Evolutionary conservation across 2,797 vertebrate genomes (phyloP).

Genomic region (Typhlichthys eigenmanni): DNA sequence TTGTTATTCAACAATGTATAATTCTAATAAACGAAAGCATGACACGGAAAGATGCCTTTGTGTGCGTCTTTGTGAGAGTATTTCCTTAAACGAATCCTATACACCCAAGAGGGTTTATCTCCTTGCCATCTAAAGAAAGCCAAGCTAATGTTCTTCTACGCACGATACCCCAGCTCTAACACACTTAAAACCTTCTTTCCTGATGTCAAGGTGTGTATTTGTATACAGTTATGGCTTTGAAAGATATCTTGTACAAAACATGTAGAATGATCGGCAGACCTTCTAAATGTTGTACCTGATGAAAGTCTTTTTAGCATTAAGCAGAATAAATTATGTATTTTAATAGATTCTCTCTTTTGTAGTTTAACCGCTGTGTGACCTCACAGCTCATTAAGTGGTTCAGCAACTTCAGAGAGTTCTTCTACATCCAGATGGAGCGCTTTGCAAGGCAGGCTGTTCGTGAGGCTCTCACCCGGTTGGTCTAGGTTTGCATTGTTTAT

Average conservation of each 20-base stretch:
- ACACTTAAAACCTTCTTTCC: conserved; percentile 83
- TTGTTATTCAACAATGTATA: too few relatives aligned
- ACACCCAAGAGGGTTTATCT: conserved; percentile 82
- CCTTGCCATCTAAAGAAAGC: conserved; percentile 85
- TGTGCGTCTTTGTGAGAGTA: too few relatives aligned
- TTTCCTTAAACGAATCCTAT: conserved; percentile 63
- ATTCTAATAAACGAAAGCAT: too few relatives aligned
- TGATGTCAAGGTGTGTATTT: conserved; percentile 78
- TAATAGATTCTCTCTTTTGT: conserved; percentile 11
- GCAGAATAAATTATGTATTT: too few relatives aligned
- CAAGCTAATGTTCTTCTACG: conserved; percentile 84
- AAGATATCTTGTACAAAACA: background rate
- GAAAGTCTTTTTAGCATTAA: too few relatives aligned
- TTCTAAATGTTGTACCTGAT: too few relatives aligned
- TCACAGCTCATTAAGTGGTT: conserved; percentile 88
- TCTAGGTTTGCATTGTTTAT: conserved; percentile 32
- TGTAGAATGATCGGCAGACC: too few relatives aligned
- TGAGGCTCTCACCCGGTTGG: conserved; percentile 73
- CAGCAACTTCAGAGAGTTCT: conserved; percentile 87
- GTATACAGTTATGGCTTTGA: background rate
- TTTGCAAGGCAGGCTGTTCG: conserved; percentile 82
- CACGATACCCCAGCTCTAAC: conserved; percentile 82
- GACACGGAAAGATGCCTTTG: too few relatives aligned
- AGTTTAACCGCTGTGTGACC: conserved; percentile 84
- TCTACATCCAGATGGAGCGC: conserved; percentile 86